A percentile compares a stretch with the other conserved stretches of the same genome.
Conservation (phyloP, 2,113 vertebrate genomes). For the Pedionomus torquatus region DNA sequence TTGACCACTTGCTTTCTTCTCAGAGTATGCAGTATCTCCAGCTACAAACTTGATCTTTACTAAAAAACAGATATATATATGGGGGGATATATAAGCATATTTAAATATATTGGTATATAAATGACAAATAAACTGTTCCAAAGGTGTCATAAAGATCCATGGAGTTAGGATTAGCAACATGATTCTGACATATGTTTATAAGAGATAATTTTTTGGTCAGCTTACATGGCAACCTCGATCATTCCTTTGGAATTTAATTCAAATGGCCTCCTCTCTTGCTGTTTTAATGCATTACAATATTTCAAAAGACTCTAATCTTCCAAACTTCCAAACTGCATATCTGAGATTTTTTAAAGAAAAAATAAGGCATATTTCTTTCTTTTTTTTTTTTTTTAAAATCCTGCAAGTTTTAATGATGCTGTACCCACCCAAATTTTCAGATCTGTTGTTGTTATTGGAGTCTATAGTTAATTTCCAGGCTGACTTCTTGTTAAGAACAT, state of each 20-base stretch:
- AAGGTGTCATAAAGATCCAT: background rate
- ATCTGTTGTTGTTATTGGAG: background rate
- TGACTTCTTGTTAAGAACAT: background rate
- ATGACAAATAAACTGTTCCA: background rate
- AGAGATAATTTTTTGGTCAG: background rate
- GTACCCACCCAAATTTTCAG: background rate
- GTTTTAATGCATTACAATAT: background rate
- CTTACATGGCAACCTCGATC: background rate
- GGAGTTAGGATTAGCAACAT: background rate
- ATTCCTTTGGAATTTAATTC: background rate
- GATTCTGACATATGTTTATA: background rate
- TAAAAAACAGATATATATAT: background rate
- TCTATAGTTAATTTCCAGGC: background rate
- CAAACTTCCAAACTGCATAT: background rate
- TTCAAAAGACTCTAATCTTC: background rate
- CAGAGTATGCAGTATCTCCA: background rate
- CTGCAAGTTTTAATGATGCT: background rate
- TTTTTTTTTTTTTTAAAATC: background rate
- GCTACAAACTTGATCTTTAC: background rate
- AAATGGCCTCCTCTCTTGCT: background rate
- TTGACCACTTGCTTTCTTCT: background rate
- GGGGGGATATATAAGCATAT: background rate
- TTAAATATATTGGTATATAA: background rate
- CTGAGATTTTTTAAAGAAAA: background rate
- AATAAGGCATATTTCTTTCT: background rate